Evolutionary conservation across 2,113 vertebrate species (phyloP).

Genomic region (Osmerus eperlanus): DNA sequence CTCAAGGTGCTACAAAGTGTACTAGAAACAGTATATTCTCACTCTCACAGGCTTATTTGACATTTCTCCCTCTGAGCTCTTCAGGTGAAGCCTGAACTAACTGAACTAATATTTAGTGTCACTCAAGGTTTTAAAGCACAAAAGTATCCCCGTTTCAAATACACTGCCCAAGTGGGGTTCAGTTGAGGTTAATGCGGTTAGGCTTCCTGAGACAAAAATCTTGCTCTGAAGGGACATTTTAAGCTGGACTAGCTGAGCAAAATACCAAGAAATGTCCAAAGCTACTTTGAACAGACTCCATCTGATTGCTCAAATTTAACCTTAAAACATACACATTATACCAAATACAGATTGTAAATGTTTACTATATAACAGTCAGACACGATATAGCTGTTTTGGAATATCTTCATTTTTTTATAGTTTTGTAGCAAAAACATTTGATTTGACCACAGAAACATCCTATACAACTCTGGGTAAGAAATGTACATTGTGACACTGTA

Average conservation of each 20-base stretch:
- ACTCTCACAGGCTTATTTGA: not conserved
- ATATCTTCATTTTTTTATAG: constrained; percentile 43
- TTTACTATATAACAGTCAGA: constrained; percentile 4
- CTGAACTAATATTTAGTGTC: no score
- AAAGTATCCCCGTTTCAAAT: no score
- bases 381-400: constrained; percentile 21
- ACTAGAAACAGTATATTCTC: no score
- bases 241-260: not conserved
- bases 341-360: no score
- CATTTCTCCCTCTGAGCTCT: not conserved
- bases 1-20: no score
- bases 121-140: no score
- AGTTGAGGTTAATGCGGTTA: no score
- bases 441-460: constrained; percentile 55
- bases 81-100: not conserved
- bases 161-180: no score
- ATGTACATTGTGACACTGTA: constrained; percentile 30
- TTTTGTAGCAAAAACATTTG: constrained; percentile 56
- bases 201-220: not conserved
- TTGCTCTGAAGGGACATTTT: not conserved
- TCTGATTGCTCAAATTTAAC: not conserved
- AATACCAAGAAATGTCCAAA: not conserved
- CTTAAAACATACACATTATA: not conserved
- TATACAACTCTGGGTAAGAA: constrained; percentile 44
- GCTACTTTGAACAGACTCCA: not conserved